Conservation (phyloP, 1,140 invertebrate species). For the Temnothorax longispinosus region DNA sequence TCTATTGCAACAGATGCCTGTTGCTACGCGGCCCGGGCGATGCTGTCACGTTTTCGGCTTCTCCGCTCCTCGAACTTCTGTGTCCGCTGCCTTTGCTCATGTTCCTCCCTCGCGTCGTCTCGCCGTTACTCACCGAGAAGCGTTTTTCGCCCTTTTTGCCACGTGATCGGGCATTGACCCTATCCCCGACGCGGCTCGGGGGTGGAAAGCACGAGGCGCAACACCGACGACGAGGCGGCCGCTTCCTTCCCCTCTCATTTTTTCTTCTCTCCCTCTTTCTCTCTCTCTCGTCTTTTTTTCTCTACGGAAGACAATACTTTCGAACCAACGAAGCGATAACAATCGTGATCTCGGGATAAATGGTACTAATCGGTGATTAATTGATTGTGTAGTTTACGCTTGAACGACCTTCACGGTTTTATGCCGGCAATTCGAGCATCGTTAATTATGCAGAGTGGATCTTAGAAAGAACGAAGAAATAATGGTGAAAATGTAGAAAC, state of each 20-base stretch:
- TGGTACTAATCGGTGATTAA: slow-evolving; percentile 62
- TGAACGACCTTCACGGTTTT: slow-evolving; percentile 41
- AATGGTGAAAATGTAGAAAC: slow-evolving; percentile 15
- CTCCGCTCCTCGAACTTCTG: slow-evolving; percentile 52
- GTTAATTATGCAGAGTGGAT: slow-evolving; percentile 58
- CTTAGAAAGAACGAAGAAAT: slow-evolving; percentile 20
- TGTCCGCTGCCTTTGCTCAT: slow-evolving; percentile 56
- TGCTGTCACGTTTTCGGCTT: slow-evolving; percentile 78
- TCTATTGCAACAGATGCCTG: slow-evolving; percentile 84
- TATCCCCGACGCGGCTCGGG: slow-evolving; percentile 68
- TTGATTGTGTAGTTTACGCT: slow-evolving; percentile 62
- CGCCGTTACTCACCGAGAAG: slow-evolving; percentile 67
- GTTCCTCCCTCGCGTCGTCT: slow-evolving; percentile 39
- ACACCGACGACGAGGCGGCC: slow-evolving; percentile 69
- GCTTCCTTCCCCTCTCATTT: slow-evolving; percentile 59
- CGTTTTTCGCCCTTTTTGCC: slow-evolving; percentile 70
- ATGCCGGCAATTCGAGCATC: slow-evolving; percentile 43
- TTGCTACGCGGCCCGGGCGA: slow-evolving; percentile 82
- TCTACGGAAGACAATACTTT: slow-evolving; percentile 55
- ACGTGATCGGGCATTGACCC: slow-evolving; percentile 75
- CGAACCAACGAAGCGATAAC: slow-evolving; percentile 61
- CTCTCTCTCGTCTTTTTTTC: slow-evolving; percentile 14
- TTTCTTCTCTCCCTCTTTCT: not conserved
- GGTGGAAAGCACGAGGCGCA: slow-evolving; percentile 73
- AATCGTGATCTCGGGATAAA: slow-evolving; percentile 61